Base-by-base conservation (phyloP, 2,797 vertebrate genomes). In the Eospalax fontanierii region DNA sequence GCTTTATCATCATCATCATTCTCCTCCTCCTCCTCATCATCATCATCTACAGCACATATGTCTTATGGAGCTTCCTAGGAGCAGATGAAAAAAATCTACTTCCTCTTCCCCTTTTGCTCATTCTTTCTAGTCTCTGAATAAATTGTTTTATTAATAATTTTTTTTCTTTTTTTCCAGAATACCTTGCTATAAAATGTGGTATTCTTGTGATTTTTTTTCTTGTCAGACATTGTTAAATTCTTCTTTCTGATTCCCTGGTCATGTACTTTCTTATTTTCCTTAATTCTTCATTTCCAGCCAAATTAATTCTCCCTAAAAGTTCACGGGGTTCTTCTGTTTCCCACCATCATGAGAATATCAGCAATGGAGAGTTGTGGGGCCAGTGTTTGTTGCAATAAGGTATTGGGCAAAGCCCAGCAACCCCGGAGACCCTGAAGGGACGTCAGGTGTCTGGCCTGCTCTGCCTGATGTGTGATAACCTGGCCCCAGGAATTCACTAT, bases 241-340 rank as follows among this genome's bases (percentile, higher is more conserved):
- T 40, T 71, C 18, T n/a, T 54, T 79, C 21, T 88, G 61, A 59
- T 80, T 73, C 61, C 93, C 68, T 87, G 4, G 46, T 2, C 24
- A 26, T 75, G 19, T n/a, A 3, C 5, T 75, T 82, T 19, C 16
- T 80, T 78, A 61, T 90, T 90, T 93, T 63, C 2, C 59, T 90
- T 80, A 75, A 63, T 38, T 91, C 3, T 70, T 70, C 76, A 6
- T 22, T 26, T 89, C 26, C 3, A 86, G 21, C 2, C 21, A 93
- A 93, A 96, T 63, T 91, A 89, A 89, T 82, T 78, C 35, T 75
- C 46, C 16, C 35, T 85, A 43, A 93, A 54, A 59, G 94, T 65
- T 87, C 6, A 73, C 66, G 28, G 74, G 12, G 7, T 83, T 1
- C 68, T 40, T 93, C 12, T 19, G 19, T 90, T 86, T 28, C 50